Base-by-base conservation (phyloP, 2,113 vertebrate genomes). In the Perccottus glenii region DNA sequence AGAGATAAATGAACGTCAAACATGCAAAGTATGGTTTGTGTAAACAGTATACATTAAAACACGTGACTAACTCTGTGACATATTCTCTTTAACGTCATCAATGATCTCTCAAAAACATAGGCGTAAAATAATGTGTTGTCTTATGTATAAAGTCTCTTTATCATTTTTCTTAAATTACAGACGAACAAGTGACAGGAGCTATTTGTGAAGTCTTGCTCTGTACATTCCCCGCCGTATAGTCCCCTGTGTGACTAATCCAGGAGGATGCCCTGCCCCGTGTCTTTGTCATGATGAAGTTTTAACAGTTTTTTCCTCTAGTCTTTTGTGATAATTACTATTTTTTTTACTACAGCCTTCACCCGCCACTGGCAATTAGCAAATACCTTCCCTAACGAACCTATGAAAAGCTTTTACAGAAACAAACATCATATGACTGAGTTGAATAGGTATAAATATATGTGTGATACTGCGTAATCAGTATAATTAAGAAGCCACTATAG, bases 261-360 rank as follows among this genome's bases (percentile, higher is more conserved):
- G 43, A 53, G 64, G 16, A 12, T 46, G 76, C 48, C 57, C 46
- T 50, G 15, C 79, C 61, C 68, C 1, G 4, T 46, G 53, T 35
- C 16, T 85, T 82, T 77, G 76, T 64, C 14, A 36, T 75, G 38
- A 66, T 64, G 46, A 53, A 68, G 57, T 79, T 75, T 78, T n/a
- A 15, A 58, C 62, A 56, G 32, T 45, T 10, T 48, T n/a, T 47
- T 57, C 60, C 68, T 74, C 2, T 56, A n/a, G 64, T 60, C 46
- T 44, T 38, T 42, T 48, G 35, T 60, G 47, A 15, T 83, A 78
- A 87, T 78, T 74, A 70, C 48, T 40, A 2, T 40, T 40, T 40
- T 40, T 55, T 36, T 48, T 49, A 12, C n/a, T 49, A 50, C 16
- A 43, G 55, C 44, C 67, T 67, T 45, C n/a, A 15, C 36, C n/a